Evolutionary conservation across 2,113 vertebrate species (phyloP).

Genomic region (Elachura formosa): DNA sequence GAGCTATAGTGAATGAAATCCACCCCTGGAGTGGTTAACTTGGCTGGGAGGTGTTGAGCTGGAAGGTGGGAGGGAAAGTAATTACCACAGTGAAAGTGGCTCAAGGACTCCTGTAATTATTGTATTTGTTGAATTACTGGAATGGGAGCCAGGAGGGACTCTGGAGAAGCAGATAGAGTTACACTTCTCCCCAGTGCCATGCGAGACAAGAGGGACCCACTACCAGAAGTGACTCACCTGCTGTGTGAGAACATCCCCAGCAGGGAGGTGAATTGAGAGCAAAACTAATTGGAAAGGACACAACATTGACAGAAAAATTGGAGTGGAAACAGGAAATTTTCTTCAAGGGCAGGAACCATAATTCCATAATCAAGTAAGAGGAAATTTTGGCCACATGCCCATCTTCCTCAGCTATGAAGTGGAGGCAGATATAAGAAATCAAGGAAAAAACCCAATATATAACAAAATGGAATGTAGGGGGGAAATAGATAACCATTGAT

Average conservation of each 20-base stretch:
- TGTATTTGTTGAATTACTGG: neutral
- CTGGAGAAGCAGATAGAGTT: neutral
- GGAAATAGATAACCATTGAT: constrained; percentile 13
- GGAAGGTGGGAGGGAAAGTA: neutral
- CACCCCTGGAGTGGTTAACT: neutral
- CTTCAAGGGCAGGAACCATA: neutral
- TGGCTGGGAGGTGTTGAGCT: neutral
- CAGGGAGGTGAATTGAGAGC: neutral
- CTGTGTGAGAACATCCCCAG: neutral
- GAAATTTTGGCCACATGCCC: neutral
- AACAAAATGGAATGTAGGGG: neutral
- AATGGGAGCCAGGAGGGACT: neutral
- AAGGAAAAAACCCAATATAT: neutral
- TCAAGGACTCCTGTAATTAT: neutral
- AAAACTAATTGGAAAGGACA: neutral
- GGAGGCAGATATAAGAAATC: neutral
- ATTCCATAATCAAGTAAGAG: neutral
- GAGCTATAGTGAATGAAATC: neutral
- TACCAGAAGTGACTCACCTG: neutral
- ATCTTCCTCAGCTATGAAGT: neutral
- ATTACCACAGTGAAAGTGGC: neutral
- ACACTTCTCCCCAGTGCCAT: neutral
- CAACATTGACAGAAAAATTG: neutral
- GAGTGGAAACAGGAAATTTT: neutral
- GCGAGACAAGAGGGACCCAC: neutral